Conservation (phyloP, 1,140 invertebrate genomes). For the Diachasmimorpha longicaudata region DNA sequence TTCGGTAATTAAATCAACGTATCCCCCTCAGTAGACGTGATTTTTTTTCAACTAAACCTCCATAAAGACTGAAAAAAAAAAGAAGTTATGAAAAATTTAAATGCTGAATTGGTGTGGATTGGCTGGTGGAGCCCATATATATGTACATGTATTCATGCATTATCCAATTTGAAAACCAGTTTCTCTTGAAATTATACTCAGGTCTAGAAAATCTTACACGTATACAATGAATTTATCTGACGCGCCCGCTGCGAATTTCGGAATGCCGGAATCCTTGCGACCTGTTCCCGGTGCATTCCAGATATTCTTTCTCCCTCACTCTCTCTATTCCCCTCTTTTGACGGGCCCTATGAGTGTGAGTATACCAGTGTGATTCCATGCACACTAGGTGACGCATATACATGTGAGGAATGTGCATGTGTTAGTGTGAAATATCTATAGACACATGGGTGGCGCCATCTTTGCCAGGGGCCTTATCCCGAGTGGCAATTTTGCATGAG, state of each 20-base stretch:
- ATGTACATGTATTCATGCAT: neutral
- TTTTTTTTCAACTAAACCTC: neutral
- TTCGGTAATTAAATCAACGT: neutral
- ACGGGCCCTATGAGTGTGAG: no score
- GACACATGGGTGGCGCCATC: no score
- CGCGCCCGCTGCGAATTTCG: constrained; percentile 49
- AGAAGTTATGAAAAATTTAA: neutral
- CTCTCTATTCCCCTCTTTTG: neutral
- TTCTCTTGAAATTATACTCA: neutral
- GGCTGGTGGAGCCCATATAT: neutral
- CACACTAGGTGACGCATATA: no score
- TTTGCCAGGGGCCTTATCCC: no score
- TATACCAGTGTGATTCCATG: no score
- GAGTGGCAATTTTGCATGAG: no score
- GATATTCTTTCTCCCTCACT: constrained; percentile 11
- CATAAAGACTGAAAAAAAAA: neutral
- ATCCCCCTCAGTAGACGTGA: neutral
- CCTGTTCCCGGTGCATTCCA: constrained; percentile 52
- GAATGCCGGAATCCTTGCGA: constrained; percentile 55
- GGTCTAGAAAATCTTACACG: neutral
- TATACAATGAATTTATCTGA: neutral
- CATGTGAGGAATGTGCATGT: no score
- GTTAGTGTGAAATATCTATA: no score
- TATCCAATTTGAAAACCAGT: neutral
- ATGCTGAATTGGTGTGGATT: neutral